Conservation (phyloP, 2,113 vertebrate species). For the Chlorocebus sabaeus region DNA sequence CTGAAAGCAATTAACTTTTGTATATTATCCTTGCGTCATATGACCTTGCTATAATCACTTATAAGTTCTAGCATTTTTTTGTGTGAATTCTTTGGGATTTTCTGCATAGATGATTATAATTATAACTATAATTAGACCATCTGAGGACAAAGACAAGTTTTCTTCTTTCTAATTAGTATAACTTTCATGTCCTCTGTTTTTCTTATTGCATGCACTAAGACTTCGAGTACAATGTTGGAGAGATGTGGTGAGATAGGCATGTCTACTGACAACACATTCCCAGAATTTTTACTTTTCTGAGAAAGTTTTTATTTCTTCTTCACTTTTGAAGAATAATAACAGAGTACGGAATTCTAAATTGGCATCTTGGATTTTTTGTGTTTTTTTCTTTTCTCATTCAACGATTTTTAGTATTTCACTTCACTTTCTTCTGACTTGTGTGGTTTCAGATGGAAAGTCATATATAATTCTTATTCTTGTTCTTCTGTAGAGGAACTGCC, state of each 20-base stretch:
- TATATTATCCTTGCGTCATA: background rate
- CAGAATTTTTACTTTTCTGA: background rate
- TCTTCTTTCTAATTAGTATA: background rate
- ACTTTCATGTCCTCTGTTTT: background rate
- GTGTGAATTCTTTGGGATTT: background rate
- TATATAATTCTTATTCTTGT: background rate
- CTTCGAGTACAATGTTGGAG: background rate
- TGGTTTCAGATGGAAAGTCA: background rate
- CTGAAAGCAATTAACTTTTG: background rate
- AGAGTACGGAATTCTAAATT: background rate
- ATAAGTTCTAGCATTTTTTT: background rate
- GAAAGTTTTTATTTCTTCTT: background rate
- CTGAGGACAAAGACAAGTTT: background rate
- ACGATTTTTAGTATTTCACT: background rate
- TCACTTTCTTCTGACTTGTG: background rate
- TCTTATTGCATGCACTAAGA: background rate
- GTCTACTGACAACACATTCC: background rate
- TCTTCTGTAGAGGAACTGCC: background rate
- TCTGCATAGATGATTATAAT: background rate
- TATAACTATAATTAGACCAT: no score
- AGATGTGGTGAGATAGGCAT: background rate
- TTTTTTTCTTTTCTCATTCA: background rate
- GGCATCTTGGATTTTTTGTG: background rate
- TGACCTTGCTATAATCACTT: background rate
- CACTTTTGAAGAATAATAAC: background rate